These are phyloP conservation scores for Lontra canadensis DNA, from an alignment of 2,113 vertebrate genomes.

Conservation along the genomic window DNA sequence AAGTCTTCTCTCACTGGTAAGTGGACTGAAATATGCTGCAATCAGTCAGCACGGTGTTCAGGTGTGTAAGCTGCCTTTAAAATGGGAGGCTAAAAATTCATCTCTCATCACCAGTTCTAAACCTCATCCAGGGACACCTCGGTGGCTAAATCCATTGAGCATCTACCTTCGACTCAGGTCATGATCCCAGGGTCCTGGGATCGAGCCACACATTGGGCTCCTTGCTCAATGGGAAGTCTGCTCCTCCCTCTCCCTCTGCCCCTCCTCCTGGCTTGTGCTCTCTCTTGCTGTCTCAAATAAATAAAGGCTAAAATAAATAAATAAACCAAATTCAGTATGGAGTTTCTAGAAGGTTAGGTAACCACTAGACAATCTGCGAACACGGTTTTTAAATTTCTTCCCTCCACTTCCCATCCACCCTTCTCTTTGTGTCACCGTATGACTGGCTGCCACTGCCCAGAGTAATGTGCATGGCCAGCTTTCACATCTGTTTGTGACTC, in stretches of 20 bases:
- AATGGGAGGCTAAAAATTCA: slow-evolving; percentile 39
- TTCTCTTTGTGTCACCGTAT: neutral
- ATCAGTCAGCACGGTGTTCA: neutral
- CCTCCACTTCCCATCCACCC: neutral
- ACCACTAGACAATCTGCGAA: neutral
- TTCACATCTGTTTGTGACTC: neutral
- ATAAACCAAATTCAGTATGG: neutral
- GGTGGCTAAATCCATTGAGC: too few species aligned
- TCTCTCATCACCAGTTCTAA: slow-evolving; percentile 20
- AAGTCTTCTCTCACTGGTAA: slow-evolving; percentile 23
- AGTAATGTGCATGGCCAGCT: neutral
- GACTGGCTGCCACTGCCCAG: neutral
- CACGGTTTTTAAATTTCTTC: neutral
- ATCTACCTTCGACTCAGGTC: too few species aligned
- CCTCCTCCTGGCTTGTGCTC: too few species aligned
- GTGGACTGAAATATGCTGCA: neutral
- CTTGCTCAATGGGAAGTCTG: too few species aligned
- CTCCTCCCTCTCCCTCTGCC: too few species aligned
- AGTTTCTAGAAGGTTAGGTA: neutral
- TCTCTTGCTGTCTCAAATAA: neutral
- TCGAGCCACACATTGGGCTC: too few species aligned
- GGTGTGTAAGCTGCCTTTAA: neutral
- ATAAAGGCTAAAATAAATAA: neutral
- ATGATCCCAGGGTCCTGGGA: too few species aligned
- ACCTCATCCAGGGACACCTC: neutral